These are phyloP conservation scores for Lycocerus yunnanus DNA, from an alignment of 2,888 invertebrate genomes.

Conservation along the genomic window DNA sequence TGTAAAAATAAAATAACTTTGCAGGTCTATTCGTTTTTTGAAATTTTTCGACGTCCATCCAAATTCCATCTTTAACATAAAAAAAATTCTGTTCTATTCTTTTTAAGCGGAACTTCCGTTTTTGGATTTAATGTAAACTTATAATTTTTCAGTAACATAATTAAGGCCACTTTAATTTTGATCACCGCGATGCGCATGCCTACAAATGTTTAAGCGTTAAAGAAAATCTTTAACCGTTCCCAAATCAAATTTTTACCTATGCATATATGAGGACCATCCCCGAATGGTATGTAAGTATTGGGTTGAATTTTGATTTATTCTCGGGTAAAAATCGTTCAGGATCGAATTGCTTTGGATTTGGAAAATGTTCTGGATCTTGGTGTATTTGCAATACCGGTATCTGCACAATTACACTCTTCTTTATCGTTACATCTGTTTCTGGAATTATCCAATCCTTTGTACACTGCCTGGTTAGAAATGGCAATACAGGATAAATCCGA, in stretches of 20 bases:
- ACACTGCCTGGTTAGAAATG: slow-evolving; percentile 38
- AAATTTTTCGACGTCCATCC: too few relatives aligned
- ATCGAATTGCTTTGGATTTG: slow-evolving; percentile 65
- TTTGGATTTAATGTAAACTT: too few relatives aligned
- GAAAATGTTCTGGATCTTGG: slow-evolving; percentile 45
- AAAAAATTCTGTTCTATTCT: too few relatives aligned
- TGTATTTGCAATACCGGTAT: slow-evolving; percentile 42
- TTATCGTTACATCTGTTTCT: slow-evolving; percentile 22
- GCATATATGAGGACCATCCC: slow-evolving; percentile 63
- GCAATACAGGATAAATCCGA: slow-evolving; percentile 43
- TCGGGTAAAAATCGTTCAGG: slow-evolving; percentile 64
- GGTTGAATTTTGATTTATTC: slow-evolving; percentile 53
- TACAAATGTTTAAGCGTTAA: too few relatives aligned
- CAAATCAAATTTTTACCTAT: slow-evolving; percentile 57
- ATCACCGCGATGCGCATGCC: too few relatives aligned
- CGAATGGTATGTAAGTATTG: slow-evolving; percentile 57
- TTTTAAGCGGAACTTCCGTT: too few relatives aligned
- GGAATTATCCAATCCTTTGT: slow-evolving; percentile 39
- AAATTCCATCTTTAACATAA: too few relatives aligned
- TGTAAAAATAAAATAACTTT: too few relatives aligned
- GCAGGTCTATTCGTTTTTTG: too few relatives aligned
- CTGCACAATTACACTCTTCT: slow-evolving; percentile 17
- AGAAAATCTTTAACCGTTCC: too few relatives aligned
- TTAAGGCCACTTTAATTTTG: too few relatives aligned
- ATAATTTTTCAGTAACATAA: too few relatives aligned